Percentiles rank a stretch among this genome's conserved stretches.
These are phyloP conservation scores for Catocala nupta DNA, from an alignment of 2,888 invertebrate genomes.

Conservation along the genomic window DNA sequence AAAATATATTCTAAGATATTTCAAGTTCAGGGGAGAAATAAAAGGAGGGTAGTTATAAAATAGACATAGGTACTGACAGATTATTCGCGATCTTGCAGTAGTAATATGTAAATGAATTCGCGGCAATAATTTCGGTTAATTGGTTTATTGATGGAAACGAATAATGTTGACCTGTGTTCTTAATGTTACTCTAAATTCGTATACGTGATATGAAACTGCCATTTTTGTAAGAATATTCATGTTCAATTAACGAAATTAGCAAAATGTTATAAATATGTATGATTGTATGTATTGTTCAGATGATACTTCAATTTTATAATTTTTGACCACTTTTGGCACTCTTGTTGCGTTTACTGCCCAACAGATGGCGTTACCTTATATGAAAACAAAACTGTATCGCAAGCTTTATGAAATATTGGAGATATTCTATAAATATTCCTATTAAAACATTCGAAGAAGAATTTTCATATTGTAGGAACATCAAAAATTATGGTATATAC, in stretches of 20 bases:
- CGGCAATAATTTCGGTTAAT: conserved; percentile 73
- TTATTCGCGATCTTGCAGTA: conserved; percentile 37
- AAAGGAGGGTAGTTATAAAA: conserved; percentile 21
- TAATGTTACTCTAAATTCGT: conserved; percentile 70
- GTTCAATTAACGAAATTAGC: conserved; percentile 63
- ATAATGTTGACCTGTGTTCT: conserved; percentile 63
- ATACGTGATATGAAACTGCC: conserved; percentile 84
- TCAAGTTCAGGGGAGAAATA: conserved; percentile 11
- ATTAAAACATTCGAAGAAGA: conserved; percentile 43
- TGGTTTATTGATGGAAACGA: conserved; percentile 55
- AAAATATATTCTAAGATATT: conserved; percentile 15
- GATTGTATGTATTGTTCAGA: conserved; percentile 39
- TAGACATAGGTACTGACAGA: conserved; percentile 6
- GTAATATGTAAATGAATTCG: conserved; percentile 52
- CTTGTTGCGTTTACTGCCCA: conserved; percentile 31
- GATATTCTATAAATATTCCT: conserved; percentile 50
- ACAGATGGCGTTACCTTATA: conserved; percentile 30
- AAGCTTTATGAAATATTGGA: conserved; percentile 43
- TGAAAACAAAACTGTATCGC: conserved; percentile 35
- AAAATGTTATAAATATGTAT: conserved; percentile 39
- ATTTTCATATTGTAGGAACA: conserved; percentile 51
- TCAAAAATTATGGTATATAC: conserved; percentile 52
- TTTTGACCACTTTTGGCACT: conserved; percentile 34
- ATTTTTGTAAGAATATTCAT: conserved; percentile 73
- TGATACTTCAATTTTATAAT: conserved; percentile 31